Conservation (phyloP, 1,140 invertebrate genomes). For the Calephelis nemesis region DNA sequence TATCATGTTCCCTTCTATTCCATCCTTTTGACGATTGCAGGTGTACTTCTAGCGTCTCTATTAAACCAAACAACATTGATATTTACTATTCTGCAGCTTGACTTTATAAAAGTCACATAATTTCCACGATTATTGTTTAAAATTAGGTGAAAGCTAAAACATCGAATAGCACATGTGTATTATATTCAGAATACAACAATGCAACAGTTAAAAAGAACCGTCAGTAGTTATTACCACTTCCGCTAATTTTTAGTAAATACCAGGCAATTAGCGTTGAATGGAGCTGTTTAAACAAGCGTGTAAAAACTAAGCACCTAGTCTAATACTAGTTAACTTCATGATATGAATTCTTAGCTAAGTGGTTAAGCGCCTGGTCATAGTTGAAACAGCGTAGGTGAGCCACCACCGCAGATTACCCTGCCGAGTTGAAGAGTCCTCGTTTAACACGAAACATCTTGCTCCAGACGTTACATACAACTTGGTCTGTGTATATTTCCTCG, state of each 20-base stretch:
- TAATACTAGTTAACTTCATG: conserved; percentile 40
- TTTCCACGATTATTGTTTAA: too few relatives aligned
- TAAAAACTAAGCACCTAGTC: conserved; percentile 39
- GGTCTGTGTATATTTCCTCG: conserved; percentile 35
- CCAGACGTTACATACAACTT: conserved; percentile 31
- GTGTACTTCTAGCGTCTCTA: too few relatives aligned
- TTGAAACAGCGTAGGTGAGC: conserved; percentile 30
- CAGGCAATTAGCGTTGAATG: conserved; percentile 22
- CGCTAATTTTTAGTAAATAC: conserved; percentile 30
- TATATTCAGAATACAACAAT: not conserved
- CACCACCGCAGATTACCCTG: conserved; percentile 18
- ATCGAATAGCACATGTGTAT: not conserved
- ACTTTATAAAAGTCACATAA: too few relatives aligned
- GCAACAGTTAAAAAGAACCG: conserved; percentile 18
- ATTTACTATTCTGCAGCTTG: too few relatives aligned
- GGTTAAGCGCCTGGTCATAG: conserved; percentile 43
- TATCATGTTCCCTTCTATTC: too few relatives aligned
- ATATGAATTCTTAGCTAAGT: conserved; percentile 46
- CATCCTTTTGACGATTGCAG: too few relatives aligned
- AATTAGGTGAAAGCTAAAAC: too few relatives aligned
- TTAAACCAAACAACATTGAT: too few relatives aligned
- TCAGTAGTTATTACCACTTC: conserved; percentile 16
- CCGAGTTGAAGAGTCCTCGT: conserved; percentile 34
- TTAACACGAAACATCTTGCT: conserved; percentile 17
- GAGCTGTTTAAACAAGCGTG: conserved; percentile 28